phyloP scores from a whole-genome alignment of 2,113 vertebrate genomes.

The Arvicanthis niloticus region DNA sequence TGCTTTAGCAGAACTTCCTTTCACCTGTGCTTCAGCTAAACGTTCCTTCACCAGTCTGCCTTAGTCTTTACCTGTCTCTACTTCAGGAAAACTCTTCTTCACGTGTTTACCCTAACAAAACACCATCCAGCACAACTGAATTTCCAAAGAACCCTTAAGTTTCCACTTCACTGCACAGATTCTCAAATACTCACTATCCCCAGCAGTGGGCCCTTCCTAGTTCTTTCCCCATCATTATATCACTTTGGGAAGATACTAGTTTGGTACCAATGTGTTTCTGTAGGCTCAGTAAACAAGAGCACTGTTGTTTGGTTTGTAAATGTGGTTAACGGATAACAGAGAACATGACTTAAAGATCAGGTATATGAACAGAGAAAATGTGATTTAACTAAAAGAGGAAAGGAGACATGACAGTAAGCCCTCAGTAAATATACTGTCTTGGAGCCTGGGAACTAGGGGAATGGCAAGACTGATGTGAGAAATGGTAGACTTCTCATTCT shows the following conservation, averaged over 20 bases:
- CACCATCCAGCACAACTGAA: too few relatives aligned
- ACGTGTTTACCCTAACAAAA: too few relatives aligned
- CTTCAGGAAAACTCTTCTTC: too few relatives aligned
- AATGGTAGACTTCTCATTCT: too few relatives aligned
- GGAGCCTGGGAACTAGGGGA: background rate
- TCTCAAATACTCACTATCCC: accelerated
- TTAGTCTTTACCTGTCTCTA: too few relatives aligned
- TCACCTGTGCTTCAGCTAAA: too few relatives aligned
- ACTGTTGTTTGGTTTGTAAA: background rate
- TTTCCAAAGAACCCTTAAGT: too few relatives aligned
- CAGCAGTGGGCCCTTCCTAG: background rate
- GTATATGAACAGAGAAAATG: background rate
- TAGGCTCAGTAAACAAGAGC: background rate
- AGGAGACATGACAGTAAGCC: accelerated
- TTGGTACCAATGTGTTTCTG: background rate
- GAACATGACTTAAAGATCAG: background rate
- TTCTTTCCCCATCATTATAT: background rate
- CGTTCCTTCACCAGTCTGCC: too few relatives aligned
- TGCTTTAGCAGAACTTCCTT: too few relatives aligned
- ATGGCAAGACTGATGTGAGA: background rate
- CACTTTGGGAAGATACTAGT: background rate
- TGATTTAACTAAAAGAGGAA: too few relatives aligned
- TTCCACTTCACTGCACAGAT: background rate
- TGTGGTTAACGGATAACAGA: background rate
- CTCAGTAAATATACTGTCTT: accelerated